A percentile compares a stretch with the other conserved stretches of the same genome.
Conservation (phyloP, 1,140 invertebrate genomes). For the Pseudomyrmex flavicornis region DNA sequence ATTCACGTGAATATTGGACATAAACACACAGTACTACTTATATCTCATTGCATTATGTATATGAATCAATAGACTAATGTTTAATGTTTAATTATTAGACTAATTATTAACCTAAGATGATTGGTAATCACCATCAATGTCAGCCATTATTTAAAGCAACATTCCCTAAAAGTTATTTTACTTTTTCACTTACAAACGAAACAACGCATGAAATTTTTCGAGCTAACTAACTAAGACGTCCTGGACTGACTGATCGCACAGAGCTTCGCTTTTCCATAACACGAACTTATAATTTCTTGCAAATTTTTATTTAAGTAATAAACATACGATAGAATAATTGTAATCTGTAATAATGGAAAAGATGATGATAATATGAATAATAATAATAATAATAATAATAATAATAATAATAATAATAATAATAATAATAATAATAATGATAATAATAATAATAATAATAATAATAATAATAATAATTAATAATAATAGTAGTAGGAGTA, state of each 20-base stretch:
- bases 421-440: too few relatives aligned
- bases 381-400: too few relatives aligned
- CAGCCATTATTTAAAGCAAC: conserved; percentile 82
- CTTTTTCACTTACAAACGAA: conserved; percentile 76
- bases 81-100: conserved; percentile 84
- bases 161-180: conserved; percentile 67
- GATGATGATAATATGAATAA: conserved; percentile 75
- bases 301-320: conserved; percentile 77
- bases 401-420: conserved; percentile 77
- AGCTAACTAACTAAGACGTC: conserved; percentile 70
- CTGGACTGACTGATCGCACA: conserved; percentile 80
- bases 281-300: conserved; percentile 47
- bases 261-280: conserved; percentile 72
- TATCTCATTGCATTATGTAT: conserved; percentile 85
- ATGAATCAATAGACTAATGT: conserved; percentile 85
- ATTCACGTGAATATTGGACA: conserved; percentile 85
- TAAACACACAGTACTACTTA: conserved; percentile 86
- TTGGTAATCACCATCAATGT: conserved; percentile 84
- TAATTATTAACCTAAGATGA: conserved; percentile 84
- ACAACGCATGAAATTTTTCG: conserved; percentile 75
- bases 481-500: too few relatives aligned
- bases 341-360: conserved; percentile 77
- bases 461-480: too few relatives aligned
- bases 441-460: too few relatives aligned
- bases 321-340: conserved; percentile 81